Percentiles rank a stretch among this genome's conserved stretches.
Conservation (phyloP, 2,888 invertebrate species). For the Silvanus unidentatus region DNA sequence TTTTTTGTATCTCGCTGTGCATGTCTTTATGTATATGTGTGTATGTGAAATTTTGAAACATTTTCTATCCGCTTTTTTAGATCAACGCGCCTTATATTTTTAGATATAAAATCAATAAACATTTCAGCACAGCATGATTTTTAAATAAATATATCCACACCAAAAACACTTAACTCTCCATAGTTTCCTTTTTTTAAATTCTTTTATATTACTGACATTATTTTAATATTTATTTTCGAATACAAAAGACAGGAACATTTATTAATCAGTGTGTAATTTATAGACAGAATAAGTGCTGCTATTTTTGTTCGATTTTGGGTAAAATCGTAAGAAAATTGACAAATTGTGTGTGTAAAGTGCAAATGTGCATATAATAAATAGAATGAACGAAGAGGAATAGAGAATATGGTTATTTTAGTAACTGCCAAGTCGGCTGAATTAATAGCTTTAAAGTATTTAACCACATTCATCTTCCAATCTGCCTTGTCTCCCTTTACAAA, state of each 20-base stretch:
- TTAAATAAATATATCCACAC: constrained; percentile 30
- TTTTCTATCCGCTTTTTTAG: background rate
- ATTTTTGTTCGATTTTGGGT: too few relatives aligned
- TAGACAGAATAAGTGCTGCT: too few relatives aligned
- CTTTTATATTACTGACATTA: too few relatives aligned
- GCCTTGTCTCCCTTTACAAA: constrained; percentile 40
- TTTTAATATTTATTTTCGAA: too few relatives aligned
- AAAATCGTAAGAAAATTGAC: too few relatives aligned
- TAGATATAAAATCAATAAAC: constrained; percentile 36
- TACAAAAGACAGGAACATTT: too few relatives aligned
- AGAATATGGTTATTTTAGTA: constrained; percentile 36
- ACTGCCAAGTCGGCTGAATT: constrained; percentile 38
- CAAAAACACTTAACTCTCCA: background rate
- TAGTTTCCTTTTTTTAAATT: too few relatives aligned
- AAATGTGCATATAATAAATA: too few relatives aligned
- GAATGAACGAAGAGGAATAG: background rate
- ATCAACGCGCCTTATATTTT: constrained; percentile 15
- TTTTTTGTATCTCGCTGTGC: too few relatives aligned
- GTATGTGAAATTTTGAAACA: constrained; percentile 1
- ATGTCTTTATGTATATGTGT: too few relatives aligned
- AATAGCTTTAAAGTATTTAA: constrained; percentile 42
- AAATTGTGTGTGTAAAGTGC: too few relatives aligned
- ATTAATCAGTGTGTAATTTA: too few relatives aligned
- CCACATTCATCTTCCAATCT: constrained; percentile 39
- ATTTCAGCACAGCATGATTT: constrained; percentile 34